phyloP scores from a whole-genome alignment of 2,888 invertebrate species.

The Papilio elwesi region DNA sequence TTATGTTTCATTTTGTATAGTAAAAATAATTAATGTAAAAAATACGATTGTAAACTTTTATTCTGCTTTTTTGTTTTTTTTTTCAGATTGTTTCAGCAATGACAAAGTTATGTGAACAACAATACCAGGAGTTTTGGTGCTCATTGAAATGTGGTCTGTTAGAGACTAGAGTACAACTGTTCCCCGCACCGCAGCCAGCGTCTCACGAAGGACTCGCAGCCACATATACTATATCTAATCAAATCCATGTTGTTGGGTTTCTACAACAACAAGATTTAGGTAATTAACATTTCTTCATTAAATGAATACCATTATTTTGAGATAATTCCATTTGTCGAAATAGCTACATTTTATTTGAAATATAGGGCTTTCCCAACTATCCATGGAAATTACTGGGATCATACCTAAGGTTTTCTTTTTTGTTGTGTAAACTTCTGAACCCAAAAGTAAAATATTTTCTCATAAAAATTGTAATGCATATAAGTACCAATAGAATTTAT shows the following conservation, averaged over 20 bases:
- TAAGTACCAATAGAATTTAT: too few relatives aligned
- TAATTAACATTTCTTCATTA: constrained; percentile 35
- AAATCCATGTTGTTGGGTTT: constrained; percentile 94
- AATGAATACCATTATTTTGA: too few relatives aligned
- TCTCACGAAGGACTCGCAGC: constrained; percentile 86
- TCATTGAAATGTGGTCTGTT: constrained; percentile 76
- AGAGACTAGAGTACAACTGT: constrained; percentile 74
- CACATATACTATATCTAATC: constrained; percentile 86
- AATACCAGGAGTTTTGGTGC: constrained; percentile 77
- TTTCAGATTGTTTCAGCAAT: constrained; percentile 66
- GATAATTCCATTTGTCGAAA: too few relatives aligned
- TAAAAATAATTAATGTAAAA: too few relatives aligned
- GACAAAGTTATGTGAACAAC: constrained; percentile 73
- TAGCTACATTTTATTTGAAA: too few relatives aligned
- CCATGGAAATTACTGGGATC: too few relatives aligned
- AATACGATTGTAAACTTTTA: too few relatives aligned
- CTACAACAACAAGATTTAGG: constrained; percentile 93
- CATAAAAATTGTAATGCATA: too few relatives aligned
- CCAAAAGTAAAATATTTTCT: too few relatives aligned
- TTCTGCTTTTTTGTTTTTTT: too few relatives aligned
- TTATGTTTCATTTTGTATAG: too few relatives aligned
- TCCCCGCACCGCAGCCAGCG: constrained; percentile 81
- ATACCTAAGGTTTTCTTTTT: neutral
- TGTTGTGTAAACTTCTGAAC: neutral
- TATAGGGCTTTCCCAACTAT: too few relatives aligned